A percentile compares a stretch with the other conserved stretches of the same genome.
These are phyloP conservation scores for Anabas testudineus DNA, from an alignment of 2,797 vertebrate genomes.

Conservation along the genomic window DNA sequence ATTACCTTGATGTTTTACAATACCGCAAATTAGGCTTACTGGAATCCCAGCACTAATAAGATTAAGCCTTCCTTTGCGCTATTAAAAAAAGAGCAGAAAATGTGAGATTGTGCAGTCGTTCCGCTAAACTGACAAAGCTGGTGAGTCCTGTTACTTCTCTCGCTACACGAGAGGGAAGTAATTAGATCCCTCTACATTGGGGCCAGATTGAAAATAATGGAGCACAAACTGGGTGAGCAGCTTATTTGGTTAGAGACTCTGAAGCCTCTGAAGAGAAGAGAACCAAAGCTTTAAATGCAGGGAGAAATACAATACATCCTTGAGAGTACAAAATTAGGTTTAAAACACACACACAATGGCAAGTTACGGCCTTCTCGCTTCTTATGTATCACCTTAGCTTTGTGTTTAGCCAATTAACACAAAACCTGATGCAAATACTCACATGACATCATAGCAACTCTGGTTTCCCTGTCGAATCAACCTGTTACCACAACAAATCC, in stretches of 20 bases:
- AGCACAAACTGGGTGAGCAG: conserved; percentile 37
- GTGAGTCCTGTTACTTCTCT: conserved; percentile 42
- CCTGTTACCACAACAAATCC: conserved; percentile 27
- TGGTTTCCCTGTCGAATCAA: not conserved
- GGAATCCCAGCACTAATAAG: conserved; percentile 61
- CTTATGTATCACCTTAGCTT: not conserved
- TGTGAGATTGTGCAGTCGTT: conserved; percentile 32
- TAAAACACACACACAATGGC: too few relatives aligned
- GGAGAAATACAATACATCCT: conserved; percentile 16
- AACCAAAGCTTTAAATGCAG: conserved; percentile 3
- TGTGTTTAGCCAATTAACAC: too few relatives aligned
- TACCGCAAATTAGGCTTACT: conserved; percentile 64
- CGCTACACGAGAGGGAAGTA: conserved; percentile 41
- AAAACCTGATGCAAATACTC: not conserved
- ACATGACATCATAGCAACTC: not conserved
- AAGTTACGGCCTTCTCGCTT: too few relatives aligned
- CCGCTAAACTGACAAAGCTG: conserved; percentile 39
- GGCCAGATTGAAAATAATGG: conserved; percentile 36
- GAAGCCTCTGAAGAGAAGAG: conserved; percentile 16
- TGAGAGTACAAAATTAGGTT: not conserved
- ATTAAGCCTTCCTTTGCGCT: conserved; percentile 56
- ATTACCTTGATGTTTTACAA: conserved; percentile 72
- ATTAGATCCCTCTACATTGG: conserved; percentile 52
- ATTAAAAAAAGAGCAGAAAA: conserved; percentile 38
- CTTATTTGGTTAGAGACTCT: conserved; percentile 39